Base-by-base conservation (phyloP, 2,797 vertebrate genomes). In the Microctenopoma lineatum region DNA sequence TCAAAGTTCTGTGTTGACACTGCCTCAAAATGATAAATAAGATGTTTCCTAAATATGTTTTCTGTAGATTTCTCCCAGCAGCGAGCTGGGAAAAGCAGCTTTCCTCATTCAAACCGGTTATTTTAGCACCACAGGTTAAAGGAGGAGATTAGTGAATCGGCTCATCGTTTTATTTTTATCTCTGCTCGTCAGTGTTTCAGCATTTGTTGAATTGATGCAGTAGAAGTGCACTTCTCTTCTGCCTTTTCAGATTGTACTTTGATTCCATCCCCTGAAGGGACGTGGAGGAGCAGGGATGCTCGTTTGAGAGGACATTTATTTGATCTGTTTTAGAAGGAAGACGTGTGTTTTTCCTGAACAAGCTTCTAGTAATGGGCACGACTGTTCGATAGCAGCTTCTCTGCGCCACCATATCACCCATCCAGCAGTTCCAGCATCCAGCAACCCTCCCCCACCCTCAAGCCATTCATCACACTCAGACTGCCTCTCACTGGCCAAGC, bases 381-480 rank as follows among this genome's bases (percentile, higher is more conserved):
- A 52, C 70, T 66, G 58, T 65, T 84, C 39, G 25, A 77, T 56
- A 52, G 62, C 62, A 39, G 48, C 64, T 70, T 63, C 53, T 56
- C 42, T 41, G 26, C 32, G 15, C 72, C 78, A 36, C 41, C 11
- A 7, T 36, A 56, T 75, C 18, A 15, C 65, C 38, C 27, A 13
- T 60, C 39, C 51, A 0, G 34, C 52, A 77, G 42, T 58, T 59
- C 65, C 67, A 12, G 3, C 26, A 27, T 61, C 75, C 73, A 4
- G 15, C 66, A 42, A 18, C 59, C 34, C 36, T 4, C 51, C 41
- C 38, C 45, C 21, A 32, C 29, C 32, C 50, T 13, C 18, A 2
- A 0, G 54, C 48, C 76, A 84, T 90, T 84, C 84, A 81, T 86
- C 87, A 84, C 80, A 69, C 71, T 85, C 75, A 66, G 36, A 72